Evolutionary conservation across 2,797 vertebrate species (phyloP), one percentile per base, ranked within the genome.

Genomic region (Anguilla obscura): DNA sequence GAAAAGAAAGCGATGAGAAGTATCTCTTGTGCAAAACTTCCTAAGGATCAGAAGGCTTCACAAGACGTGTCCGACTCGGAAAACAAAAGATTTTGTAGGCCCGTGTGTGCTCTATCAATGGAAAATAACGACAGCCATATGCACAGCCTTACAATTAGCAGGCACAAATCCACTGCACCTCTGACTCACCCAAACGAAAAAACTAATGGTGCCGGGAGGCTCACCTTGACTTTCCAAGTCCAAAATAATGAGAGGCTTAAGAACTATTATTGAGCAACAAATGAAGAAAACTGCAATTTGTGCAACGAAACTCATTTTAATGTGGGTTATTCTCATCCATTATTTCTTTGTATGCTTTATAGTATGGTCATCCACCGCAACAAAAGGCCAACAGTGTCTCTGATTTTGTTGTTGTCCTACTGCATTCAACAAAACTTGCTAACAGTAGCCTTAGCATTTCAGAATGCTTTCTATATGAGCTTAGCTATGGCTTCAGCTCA

Each of bases 321-420:
- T 82, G 79, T 50, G 10, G 8, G 79, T 50, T 50, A 24, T 82
- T 82, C 8, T 82, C 45, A 45, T 82, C 45, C 9, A 18, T 24
- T n/a, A 1, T 24, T 79, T 40, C 74, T 40, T 40, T 21, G 16
- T 5, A 82, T 82, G 76, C 36, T 79, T 79, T 21, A 79, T 4
- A 21, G 21, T 50, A 18, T 18, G 1, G 33, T 12, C 36, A 79
- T 50, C 21, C 40, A 82, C 40, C 79, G 1, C 45, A 48, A 30
- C 2, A 79, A 33, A 58, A 12, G 30, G 18, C 33, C 36, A 66
- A 60, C 3, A 12, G 63, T 71, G 48, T 24, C 10, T 69, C n/a
- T 69, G 60, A 74, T 45, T 52, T 71, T 50, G 33, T 71, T 86
- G 63, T 86, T 52, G 16, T 36, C 45, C 45, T 74, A 74, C 69